Base-by-base conservation (phyloP, 2,888 invertebrate species). In the Linnaemya vulpina region DNA sequence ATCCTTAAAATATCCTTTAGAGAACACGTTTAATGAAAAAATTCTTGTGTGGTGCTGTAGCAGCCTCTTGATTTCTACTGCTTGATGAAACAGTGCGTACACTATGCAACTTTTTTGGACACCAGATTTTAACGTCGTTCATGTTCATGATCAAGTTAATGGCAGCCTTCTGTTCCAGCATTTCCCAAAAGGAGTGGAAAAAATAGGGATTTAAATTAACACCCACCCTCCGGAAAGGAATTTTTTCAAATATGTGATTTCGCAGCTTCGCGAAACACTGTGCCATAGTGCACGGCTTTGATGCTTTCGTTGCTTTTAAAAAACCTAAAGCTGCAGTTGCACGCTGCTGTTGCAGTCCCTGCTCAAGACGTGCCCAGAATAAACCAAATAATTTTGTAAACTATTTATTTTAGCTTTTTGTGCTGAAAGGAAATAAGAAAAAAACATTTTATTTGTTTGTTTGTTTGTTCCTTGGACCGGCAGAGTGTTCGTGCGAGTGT, bases 351-450 rank as follows among this genome's bases (percentile, higher is more conserved):
- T 68, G 40, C 13, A 30, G 58, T 62, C 51, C 46, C 35, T 38
- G 51, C 43, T 68, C 46, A 58, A 55, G 30, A 84, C 84, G 81
- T 84, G 84, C 73, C 53, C 49, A 68, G 81, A 81, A 84, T 84
- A 68, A 63, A 46, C 8, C 10, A 74, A 68, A 74, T 49, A n/a
- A 68, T 63, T 73, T 73, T 15, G 13, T 55, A 17, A 60, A 75
- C 35, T 75, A 22, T 51, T 74, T 71, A 35, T 63, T 71, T 53
- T 20, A 46, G 43, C 38, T 70, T 40, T 43, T 60, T 30, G 51
- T 35, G n/a, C 55, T 55, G 65, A 11, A 58, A 35, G 7, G 11
- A 67, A 58, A 53, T 25, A 13, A 40, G 55, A 40, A 58, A 58
- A 22, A 11, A 58, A 17, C 67, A 67, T 35, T 30, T 55, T 55